Evolutionary conservation across 2,888 invertebrate species (phyloP).

Genomic region (Leptinotarsa haldemani): DNA sequence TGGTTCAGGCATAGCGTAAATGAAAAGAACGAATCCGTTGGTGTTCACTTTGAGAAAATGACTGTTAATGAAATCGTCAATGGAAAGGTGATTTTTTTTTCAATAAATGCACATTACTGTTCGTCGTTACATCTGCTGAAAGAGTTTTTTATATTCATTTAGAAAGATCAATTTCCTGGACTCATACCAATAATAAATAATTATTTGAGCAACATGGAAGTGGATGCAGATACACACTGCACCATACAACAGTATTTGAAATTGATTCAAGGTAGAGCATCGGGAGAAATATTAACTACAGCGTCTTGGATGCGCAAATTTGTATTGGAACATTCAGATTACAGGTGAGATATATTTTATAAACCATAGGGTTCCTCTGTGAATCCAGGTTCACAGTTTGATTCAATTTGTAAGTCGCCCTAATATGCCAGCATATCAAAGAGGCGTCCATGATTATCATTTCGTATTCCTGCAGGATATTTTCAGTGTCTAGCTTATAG

Average conservation of each 20-base stretch:
- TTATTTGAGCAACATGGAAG: constrained; percentile 94
- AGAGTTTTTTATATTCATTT: constrained; percentile 15
- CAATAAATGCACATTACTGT: too few relatives aligned
- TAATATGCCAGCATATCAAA: too few relatives aligned
- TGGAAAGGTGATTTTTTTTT: constrained; percentile 76
- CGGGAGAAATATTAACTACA: constrained; percentile 91
- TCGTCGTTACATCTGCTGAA: too few relatives aligned
- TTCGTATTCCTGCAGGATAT: too few relatives aligned
- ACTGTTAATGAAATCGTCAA: constrained; percentile 96
- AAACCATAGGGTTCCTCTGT: neutral
- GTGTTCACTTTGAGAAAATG: constrained; percentile 67
- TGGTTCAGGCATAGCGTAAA: constrained; percentile 89
- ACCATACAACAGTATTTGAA: constrained; percentile 96
- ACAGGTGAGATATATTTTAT: constrained; percentile 74
- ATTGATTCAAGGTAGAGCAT: constrained; percentile 86
- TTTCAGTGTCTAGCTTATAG: too few relatives aligned
- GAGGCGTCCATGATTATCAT: too few relatives aligned
- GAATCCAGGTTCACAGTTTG: neutral
- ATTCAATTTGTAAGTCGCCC: too few relatives aligned
- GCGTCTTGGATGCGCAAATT: constrained; percentile 95
- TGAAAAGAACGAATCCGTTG: neutral
- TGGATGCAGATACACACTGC: constrained; percentile 97
- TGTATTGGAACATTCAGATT: constrained; percentile 88
- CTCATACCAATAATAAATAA: constrained; percentile 93
- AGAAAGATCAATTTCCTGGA: constrained; percentile 92